Evolutionary conservation across 2,113 vertebrate species (phyloP).

Genomic region (Podilymbus podiceps): DNA sequence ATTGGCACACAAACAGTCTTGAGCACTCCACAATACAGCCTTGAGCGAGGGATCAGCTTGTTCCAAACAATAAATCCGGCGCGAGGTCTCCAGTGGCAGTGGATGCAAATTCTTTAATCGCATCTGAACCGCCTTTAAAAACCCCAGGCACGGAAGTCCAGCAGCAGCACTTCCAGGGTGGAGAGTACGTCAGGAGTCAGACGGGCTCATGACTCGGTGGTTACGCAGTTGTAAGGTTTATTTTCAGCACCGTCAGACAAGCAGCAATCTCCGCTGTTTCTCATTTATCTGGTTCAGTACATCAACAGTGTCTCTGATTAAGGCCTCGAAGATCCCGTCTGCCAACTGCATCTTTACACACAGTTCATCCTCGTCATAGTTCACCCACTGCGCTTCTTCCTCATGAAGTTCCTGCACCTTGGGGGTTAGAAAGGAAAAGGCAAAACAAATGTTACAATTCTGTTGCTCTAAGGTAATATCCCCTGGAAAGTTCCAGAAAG

Average conservation of each 20-base stretch:
- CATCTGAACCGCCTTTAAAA: conserved; percentile 37
- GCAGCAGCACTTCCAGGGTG: conserved; percentile 20
- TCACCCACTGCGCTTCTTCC: conserved; percentile 97
- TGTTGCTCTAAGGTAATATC: background rate
- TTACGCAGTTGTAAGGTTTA: conserved; percentile 54
- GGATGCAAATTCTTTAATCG: background rate
- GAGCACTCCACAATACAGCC: background rate
- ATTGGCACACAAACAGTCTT: background rate
- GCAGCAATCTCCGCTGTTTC: conserved; percentile 77
- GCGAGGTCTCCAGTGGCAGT: conserved; percentile 40
- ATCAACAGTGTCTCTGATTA: conserved; percentile 92
- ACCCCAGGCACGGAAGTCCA: background rate
- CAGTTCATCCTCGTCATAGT: conserved; percentile 95
- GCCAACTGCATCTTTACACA: conserved; percentile 97
- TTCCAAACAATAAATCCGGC: background rate
- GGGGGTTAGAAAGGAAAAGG: background rate
- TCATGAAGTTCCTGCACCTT: conserved; percentile 97
- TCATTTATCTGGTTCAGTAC: conserved; percentile 85
- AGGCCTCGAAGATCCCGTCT: conserved; percentile 93
- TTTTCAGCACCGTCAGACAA: conserved; percentile 77
- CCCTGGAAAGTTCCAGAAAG: conserved; percentile 5
- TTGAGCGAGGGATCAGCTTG: background rate
- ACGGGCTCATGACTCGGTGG: conserved; percentile 44
- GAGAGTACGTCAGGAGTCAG: conserved; percentile 29
- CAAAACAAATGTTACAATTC: background rate